Conservation (phyloP, 1,140 invertebrate species). For the Eriocheir sinensis region DNA sequence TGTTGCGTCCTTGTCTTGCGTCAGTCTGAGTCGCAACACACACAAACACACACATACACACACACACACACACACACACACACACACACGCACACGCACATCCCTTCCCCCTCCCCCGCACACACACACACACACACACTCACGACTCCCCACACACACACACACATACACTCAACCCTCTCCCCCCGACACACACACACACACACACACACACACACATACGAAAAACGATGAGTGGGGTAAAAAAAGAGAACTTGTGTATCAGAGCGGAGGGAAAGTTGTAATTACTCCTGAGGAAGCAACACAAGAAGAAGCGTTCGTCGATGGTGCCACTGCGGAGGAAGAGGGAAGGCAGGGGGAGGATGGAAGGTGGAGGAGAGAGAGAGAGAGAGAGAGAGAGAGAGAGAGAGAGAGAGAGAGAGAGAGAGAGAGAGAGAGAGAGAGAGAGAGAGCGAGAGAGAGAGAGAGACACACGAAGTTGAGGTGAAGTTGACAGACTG, state of each 20-base stretch:
- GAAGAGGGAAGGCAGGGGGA: background rate
- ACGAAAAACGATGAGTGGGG: background rate
- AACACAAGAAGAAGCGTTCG: background rate
- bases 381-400: background rate
- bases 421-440: too few relatives aligned
- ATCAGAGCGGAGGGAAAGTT: background rate
- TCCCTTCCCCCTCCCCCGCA: background rate
- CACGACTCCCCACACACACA: too few relatives aligned
- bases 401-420: background rate
- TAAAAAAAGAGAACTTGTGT: constrained; percentile 2
- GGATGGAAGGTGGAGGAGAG: background rate
- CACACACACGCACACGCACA: background rate
- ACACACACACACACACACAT: background rate
- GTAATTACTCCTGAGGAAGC: constrained; percentile 11
- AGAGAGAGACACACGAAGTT: too few relatives aligned
- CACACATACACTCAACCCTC: too few relatives aligned
- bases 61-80: too few relatives aligned
- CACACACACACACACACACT: too few relatives aligned
- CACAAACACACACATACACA: too few relatives aligned
- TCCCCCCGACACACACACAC: background rate
- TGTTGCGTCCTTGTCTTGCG: background rate
- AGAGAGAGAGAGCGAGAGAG: background rate
- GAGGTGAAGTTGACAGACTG: too few relatives aligned
- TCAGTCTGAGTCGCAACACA: background rate
- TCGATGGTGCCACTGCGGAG: background rate